Base-by-base conservation (phyloP, 2,888 invertebrate species). In the Cephus nigrinus region DNA sequence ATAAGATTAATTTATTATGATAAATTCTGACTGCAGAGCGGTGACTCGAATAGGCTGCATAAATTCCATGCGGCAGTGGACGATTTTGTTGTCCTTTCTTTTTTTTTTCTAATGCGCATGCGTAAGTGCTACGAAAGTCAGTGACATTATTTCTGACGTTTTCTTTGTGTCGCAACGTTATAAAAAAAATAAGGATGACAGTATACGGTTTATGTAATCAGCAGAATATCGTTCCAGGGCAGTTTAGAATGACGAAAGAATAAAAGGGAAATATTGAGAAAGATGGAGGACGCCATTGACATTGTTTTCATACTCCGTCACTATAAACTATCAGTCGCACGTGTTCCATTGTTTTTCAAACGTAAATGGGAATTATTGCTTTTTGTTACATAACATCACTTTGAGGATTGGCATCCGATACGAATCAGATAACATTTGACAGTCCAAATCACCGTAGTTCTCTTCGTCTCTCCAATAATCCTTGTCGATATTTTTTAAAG, bases 311-410 rank as follows among this genome's bases (percentile, higher is more conserved):
- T 55, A 55, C 55, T 23, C 55, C 76, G 75, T 82, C 76, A 69
- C 80, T 85, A 86, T 75, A 77, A 82, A 84, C 84, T 83, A 83
- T 84, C 84, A 86, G 86, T 85, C 84, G 82, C 80, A 75, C 79
- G 77, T 78, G 81, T 83, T 80, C 81, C 80, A 76, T 80, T 80
- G 75, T 80, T 12, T 33, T 12, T 68, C 31, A 23, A 55, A 75
- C 31, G 11, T 30, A 55, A 32, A 81, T 80, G 80, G 81, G 77
- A 78, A 81, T 82, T 86, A 86, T 87, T 86, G 86, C 85, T 86
- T 82, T 76, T 74, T 74, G 40, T 79, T 74, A 69, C 76, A 34
- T 35, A 68, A 76, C 69, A 73, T 55, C 75, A 15, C 71, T 69
- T 74, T 55, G 55, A 23, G 23, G 23, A 55, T 55, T 55, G 55